These are phyloP conservation scores for Apeira syringaria DNA, from an alignment of 2,888 invertebrate species.

Conservation along the genomic window DNA sequence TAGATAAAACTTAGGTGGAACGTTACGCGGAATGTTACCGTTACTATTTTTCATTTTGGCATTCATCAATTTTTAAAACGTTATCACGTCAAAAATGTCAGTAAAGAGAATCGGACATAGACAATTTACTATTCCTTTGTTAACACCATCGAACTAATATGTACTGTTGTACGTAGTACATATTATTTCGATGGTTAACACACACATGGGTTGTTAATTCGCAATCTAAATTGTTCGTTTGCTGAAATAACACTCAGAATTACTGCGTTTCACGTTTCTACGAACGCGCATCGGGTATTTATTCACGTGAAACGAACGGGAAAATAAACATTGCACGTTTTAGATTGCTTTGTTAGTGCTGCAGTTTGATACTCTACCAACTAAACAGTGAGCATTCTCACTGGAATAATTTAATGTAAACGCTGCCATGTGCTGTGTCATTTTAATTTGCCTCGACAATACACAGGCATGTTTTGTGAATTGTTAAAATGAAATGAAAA, in stretches of 20 bases:
- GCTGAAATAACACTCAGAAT: conserved; percentile 13
- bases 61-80: no score
- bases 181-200: no score
- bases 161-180: no score
- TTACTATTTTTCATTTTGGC: no score
- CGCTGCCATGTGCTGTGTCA: neutral
- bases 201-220: neutral
- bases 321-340: conserved; percentile 40
- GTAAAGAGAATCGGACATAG: neutral
- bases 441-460: conserved; percentile 8
- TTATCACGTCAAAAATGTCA: no score
- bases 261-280: conserved; percentile 21
- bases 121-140: neutral
- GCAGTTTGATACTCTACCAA: neutral
- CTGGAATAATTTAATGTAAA: conserved; percentile 4
- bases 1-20: no score
- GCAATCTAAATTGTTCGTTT: conserved; percentile 3
- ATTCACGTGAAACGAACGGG: conserved; percentile 23
- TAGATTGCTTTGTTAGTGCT: conserved; percentile 31
- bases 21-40: no score
- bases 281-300: conserved; percentile 21
- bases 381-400: neutral
- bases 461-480: no score
- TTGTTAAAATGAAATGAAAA: conserved; percentile 17
- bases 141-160: no score